A percentile compares a stretch with the other conserved stretches of the same genome.
Conservation (phyloP, 2,888 invertebrate species). For the Drosophila gaucha region DNA sequence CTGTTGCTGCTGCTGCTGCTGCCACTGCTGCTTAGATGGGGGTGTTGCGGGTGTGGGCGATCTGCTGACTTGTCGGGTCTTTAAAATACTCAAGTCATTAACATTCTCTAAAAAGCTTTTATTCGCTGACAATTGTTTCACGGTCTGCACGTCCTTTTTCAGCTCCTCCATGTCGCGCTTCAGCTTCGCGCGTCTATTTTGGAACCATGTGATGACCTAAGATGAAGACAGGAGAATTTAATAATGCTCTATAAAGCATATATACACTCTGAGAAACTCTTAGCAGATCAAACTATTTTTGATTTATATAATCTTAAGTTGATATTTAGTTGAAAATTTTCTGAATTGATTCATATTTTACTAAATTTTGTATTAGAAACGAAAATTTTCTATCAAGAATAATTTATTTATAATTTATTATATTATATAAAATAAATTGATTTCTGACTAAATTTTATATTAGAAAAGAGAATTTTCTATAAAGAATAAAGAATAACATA, state of each 20-base stretch:
- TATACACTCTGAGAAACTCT: background rate
- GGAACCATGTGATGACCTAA: conserved; percentile 98
- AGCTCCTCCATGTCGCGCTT: conserved; percentile 98
- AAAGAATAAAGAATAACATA: too few species aligned
- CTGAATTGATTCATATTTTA: too few species aligned
- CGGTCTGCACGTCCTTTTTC: conserved; percentile 97
- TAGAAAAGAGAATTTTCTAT: too few species aligned
- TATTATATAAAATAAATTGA: too few species aligned
- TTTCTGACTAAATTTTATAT: too few species aligned
- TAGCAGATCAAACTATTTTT: too few species aligned
- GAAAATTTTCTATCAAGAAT: too few species aligned
- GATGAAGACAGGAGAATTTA: background rate
- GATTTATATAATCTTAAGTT: too few species aligned
- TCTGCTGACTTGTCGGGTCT: conserved; percentile 91
- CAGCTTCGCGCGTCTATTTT: conserved; percentile 95
- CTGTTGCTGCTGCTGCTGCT: conserved; percentile 32
- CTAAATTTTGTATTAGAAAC: too few species aligned
- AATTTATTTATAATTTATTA: too few species aligned
- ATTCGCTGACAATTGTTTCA: conserved; percentile 94
- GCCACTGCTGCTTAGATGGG: conserved; percentile 32
- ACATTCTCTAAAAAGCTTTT: conserved; percentile 96
- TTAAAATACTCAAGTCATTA: conserved; percentile 94
- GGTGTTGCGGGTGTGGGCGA: conserved; percentile 47
- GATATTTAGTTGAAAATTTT: too few species aligned
- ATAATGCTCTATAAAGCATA: background rate